Percentiles rank a stretch among this genome's conserved stretches.
Evolutionary conservation across 92 coral and sea anemone species (phyloP).

Genomic region (Epizoanthus rinbou): DNA sequence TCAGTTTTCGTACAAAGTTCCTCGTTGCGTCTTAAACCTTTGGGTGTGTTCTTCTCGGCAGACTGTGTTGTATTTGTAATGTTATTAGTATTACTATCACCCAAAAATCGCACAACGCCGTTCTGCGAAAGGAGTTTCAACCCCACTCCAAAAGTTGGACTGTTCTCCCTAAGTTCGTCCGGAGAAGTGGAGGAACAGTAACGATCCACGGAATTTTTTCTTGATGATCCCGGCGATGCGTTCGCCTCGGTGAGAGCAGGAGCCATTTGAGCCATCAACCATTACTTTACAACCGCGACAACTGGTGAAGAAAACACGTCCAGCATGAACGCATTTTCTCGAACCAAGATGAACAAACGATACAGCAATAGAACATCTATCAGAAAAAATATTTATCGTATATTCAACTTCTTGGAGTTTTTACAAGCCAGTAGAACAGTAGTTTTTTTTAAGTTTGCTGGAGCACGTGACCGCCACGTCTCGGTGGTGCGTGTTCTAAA

Average conservation of each 20-base stretch:
- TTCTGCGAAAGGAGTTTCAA: constrained; percentile 92
- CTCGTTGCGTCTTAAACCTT: constrained; percentile 81
- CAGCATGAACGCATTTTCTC: constrained; percentile 94
- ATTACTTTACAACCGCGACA: constrained; percentile 95
- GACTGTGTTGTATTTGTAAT: constrained; percentile 89
- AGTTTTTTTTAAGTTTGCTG: constrained; percentile 83
- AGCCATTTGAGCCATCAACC: constrained; percentile 99
- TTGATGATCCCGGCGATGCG: constrained; percentile 99
- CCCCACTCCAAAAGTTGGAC: constrained; percentile 77
- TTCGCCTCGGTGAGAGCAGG: constrained; percentile 99
- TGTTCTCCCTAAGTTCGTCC: constrained; percentile 85
- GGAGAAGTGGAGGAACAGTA: constrained; percentile 87
- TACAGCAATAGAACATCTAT: constrained; percentile 46
- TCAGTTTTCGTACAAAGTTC: constrained; percentile 72
- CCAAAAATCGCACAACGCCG: constrained; percentile 99
- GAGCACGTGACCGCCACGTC: constrained; percentile 99
- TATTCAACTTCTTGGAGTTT: constrained; percentile 66
- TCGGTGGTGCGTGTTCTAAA: constrained; percentile 99
- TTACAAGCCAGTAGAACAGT: constrained; percentile 70
- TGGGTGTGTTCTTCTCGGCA: constrained; percentile 89
- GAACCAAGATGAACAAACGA: constrained; percentile 62
- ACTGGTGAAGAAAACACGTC: constrained; percentile 89
- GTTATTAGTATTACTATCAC: constrained; percentile 91
- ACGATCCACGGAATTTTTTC: constrained; percentile 97
- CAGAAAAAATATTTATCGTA: constrained; percentile 47